Evolutionary conservation across 2,888 invertebrate species (phyloP).

Genomic region (Drosophila diplacantha): DNA sequence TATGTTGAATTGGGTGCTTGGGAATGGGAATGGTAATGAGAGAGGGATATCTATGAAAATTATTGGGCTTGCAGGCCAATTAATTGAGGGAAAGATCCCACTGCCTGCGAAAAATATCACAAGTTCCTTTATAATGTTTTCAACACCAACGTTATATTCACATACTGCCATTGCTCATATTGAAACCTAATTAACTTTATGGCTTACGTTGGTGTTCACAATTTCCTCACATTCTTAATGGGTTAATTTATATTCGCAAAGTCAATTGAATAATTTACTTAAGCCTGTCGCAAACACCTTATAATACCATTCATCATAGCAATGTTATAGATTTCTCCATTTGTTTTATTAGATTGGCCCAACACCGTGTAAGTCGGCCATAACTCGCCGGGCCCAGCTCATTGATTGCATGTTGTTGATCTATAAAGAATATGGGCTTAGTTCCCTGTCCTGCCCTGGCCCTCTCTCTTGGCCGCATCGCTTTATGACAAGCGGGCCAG

Average conservation of each 20-base stretch:
- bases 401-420: slow-evolving; percentile 37
- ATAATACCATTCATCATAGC: slow-evolving; percentile 21
- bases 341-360: slow-evolving; percentile 29
- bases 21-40: slow-evolving; percentile 28
- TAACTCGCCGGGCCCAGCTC: slow-evolving; percentile 15
- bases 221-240: not conserved
- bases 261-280: slow-evolving; percentile 14
- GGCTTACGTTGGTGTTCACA: not conserved
- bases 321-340: slow-evolving; percentile 27
- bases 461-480: slow-evolving; percentile 16
- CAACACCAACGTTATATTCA: not conserved
- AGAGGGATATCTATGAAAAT: slow-evolving; percentile 31
- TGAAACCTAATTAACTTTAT: not conserved
- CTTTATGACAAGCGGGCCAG: slow-evolving; percentile 57
- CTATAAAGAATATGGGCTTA: slow-evolving; percentile 36
- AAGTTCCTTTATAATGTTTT: slow-evolving; percentile 6
- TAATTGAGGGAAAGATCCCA: slow-evolving; percentile 23
- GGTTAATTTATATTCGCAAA: not conserved
- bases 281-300: slow-evolving; percentile 20
- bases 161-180: not conserved
- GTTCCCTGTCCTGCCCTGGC: slow-evolving; percentile 11
- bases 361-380: slow-evolving; percentile 19
- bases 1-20: slow-evolving; percentile 36
- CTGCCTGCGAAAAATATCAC: too few relatives aligned
- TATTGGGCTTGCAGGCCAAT: slow-evolving; percentile 13